These are phyloP conservation scores for Engystomops pustulosus DNA, from an alignment of 2,113 vertebrate genomes.

Conservation along the genomic window DNA sequence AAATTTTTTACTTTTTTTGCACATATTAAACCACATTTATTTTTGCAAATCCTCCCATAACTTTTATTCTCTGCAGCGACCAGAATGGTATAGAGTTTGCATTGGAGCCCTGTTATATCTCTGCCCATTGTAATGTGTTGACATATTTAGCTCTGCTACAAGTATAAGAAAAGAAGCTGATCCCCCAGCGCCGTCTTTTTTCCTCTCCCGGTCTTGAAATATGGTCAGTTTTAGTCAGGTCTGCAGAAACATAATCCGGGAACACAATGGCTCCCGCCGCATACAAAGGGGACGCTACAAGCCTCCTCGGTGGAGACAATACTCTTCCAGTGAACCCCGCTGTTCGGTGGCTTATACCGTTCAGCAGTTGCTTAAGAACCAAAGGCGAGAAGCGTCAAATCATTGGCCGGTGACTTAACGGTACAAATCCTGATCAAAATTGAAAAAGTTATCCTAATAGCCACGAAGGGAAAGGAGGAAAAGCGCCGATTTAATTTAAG, in stretches of 20 bases:
- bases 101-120: too few species aligned
- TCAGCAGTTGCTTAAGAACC: slow-evolving; percentile 1
- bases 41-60: too few species aligned
- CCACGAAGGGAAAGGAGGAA: not conserved
- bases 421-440: not conserved
- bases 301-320: slow-evolving; percentile 26
- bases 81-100: too few species aligned
- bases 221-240: not conserved
- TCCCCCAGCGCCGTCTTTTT: too few species aligned
- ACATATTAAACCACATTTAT: too few species aligned
- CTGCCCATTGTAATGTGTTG: too few species aligned
- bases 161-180: too few species aligned
- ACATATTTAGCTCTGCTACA: not conserved
- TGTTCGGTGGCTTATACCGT: slow-evolving; percentile 17
- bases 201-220: not conserved
- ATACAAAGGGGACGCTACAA: not conserved
- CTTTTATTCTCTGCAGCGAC: too few species aligned
- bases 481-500: slow-evolving; percentile 5
- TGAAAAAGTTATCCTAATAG: not conserved
- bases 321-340: not conserved
- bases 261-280: slow-evolving; percentile 17
- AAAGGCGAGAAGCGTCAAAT: not conserved
- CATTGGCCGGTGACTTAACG: not conserved
- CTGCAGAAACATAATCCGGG: not conserved
- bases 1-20: too few species aligned